phyloP scores from a whole-genome alignment of 2,113 vertebrate genomes.

The Pedionomus torquatus region DNA sequence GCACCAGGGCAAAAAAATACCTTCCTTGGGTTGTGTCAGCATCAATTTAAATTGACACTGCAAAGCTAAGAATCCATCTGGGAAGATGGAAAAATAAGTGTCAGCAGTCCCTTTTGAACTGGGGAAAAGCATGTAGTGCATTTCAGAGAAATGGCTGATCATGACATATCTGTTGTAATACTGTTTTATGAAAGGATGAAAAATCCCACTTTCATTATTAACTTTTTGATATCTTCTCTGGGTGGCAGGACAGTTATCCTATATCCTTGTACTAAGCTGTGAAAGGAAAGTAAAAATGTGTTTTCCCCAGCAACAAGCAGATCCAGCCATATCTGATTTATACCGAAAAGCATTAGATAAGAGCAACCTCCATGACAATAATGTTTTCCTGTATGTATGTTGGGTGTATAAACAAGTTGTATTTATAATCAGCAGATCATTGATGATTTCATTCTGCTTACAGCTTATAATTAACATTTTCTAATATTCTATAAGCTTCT shows the following conservation, averaged over 20 bases:
- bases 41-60: background rate
- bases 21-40: background rate
- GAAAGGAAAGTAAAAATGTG: background rate
- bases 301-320: background rate
- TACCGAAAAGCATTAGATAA: background rate
- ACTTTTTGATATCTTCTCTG: background rate
- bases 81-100: background rate
- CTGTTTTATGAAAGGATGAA: background rate
- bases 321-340: background rate
- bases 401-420: background rate
- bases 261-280: background rate
- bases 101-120: background rate
- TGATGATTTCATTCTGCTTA: conserved; percentile 43
- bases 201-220: background rate
- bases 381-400: background rate
- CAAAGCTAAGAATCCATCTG: background rate
- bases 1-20: background rate
- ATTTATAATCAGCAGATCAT: conserved; percentile 20
- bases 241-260: background rate
- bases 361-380: background rate
- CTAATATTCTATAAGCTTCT: conserved; percentile 43
- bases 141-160: background rate
- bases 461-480: conserved; percentile 69
- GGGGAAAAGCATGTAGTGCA: background rate
- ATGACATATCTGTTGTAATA: background rate